Evolutionary conservation across 2,888 invertebrate genomes (phyloP).

Genomic region (Rhingia campestris): DNA sequence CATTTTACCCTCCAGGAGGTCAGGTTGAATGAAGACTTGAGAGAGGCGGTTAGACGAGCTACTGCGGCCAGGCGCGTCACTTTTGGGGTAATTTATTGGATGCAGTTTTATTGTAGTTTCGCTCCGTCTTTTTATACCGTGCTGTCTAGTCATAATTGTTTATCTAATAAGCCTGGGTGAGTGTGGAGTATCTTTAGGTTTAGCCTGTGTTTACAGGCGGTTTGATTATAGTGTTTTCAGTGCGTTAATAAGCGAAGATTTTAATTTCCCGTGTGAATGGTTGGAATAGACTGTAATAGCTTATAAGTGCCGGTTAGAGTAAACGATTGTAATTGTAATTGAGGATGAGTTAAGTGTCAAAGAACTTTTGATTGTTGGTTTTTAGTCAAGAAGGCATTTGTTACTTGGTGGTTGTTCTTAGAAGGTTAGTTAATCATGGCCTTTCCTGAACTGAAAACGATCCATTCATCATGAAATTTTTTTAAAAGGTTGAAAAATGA

Average conservation of each 20-base stretch:
- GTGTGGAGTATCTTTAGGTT: conserved; percentile 26
- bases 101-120: conserved; percentile 40
- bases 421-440: too few species aligned
- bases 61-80: conserved; percentile 50
- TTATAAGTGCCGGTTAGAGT: background rate
- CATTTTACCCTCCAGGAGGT: conserved; percentile 60
- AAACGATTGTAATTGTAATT: background rate
- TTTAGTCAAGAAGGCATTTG: too few species aligned
- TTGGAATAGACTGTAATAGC: conserved; percentile 6
- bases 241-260: conserved; percentile 43
- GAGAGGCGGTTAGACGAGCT: conserved; percentile 16
- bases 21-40: conserved; percentile 7
- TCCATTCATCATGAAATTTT: too few species aligned
- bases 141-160: conserved; percentile 50
- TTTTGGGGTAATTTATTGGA: conserved; percentile 63
- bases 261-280: background rate
- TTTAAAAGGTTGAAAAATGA: too few species aligned
- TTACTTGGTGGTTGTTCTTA: too few species aligned
- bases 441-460: too few species aligned
- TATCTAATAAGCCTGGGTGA: conserved; percentile 30
- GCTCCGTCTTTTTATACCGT: conserved; percentile 3
- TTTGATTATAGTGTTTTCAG: conserved; percentile 30
- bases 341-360: background rate
- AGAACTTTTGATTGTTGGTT: background rate
- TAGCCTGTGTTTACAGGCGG: conserved; percentile 41